Percentiles rank a stretch among this genome's conserved stretches.
phyloP scores from a whole-genome alignment of 2,888 invertebrate genomes.

The Polia nebulosa region DNA sequence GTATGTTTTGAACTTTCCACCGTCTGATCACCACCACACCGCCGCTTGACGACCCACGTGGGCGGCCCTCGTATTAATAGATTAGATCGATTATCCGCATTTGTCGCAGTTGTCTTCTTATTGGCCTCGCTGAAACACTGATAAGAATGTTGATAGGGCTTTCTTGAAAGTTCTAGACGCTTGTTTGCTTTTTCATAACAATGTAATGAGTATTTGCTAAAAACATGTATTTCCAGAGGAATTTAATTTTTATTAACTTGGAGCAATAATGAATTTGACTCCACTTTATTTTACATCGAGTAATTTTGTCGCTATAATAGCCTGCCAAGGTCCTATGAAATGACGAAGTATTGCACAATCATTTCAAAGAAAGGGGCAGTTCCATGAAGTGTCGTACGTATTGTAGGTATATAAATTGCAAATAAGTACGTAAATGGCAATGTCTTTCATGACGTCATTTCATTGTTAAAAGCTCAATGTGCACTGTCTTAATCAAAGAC shows the following conservation, averaged over 20 bases:
- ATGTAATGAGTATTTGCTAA: neutral
- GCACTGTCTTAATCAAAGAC: neutral
- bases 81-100: slow-evolving; percentile 55
- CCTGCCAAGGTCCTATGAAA: neutral
- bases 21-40: slow-evolving; percentile 6
- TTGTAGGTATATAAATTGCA: neutral
- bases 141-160: slow-evolving; percentile 45
- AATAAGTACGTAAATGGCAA: slow-evolving; percentile 1
- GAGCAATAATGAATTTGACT: neutral
- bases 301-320: neutral
- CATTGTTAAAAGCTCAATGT: slow-evolving; percentile 12
- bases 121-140: slow-evolving; percentile 32
- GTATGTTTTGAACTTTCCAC: slow-evolving; percentile 39
- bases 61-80: slow-evolving; percentile 46
- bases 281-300: neutral
- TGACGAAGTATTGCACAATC: slow-evolving; percentile 22
- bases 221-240: neutral
- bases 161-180: slow-evolving; percentile 32
- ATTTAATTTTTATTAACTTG: neutral
- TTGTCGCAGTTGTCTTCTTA: slow-evolving; percentile 25
- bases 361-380: neutral
- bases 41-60: slow-evolving; percentile 44
- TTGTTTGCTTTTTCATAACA: slow-evolving; percentile 33
- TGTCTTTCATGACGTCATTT: slow-evolving; percentile 17
- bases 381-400: neutral